Evolutionary conservation across 2,888 invertebrate genomes (phyloP).

Genomic region (Cerastis leucographa): DNA sequence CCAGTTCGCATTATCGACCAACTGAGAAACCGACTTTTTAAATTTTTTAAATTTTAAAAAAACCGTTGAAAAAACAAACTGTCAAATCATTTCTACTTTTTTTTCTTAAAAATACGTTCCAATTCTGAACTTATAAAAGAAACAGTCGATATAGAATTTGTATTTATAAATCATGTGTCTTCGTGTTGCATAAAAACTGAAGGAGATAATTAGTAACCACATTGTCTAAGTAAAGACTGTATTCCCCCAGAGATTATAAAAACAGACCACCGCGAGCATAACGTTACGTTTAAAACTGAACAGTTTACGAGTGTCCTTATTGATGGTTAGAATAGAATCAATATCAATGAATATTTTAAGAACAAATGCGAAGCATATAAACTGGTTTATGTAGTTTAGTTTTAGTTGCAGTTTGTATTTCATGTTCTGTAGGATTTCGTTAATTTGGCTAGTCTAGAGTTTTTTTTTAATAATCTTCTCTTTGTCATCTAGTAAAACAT

Average conservation of each 20-base stretch:
- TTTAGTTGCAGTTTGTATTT: not conserved
- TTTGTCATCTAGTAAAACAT: not conserved
- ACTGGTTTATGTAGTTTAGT: not conserved
- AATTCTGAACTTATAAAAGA: slow-evolving; percentile 45
- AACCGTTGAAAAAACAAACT: slow-evolving; percentile 39
- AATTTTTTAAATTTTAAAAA: too few relatives aligned
- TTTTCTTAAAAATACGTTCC: slow-evolving; percentile 32
- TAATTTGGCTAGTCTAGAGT: not conserved
- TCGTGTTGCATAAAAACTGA: slow-evolving; percentile 65
- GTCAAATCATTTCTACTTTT: slow-evolving; percentile 40
- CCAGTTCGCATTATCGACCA: slow-evolving; percentile 76
- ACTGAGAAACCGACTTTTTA: slow-evolving; percentile 57
- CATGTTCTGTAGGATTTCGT: not conserved
- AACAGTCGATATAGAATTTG: slow-evolving; percentile 6
- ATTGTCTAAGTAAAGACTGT: slow-evolving; percentile 69
- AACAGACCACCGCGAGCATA: slow-evolving; percentile 69
- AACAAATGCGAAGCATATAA: not conserved
- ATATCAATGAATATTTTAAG: slow-evolving; percentile 26
- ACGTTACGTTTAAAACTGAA: slow-evolving; percentile 57
- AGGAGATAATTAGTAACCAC: slow-evolving; percentile 65
- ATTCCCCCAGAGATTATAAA: slow-evolving; percentile 75
- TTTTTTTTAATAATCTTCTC: not conserved
- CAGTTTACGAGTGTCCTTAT: not conserved
- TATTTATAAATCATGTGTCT: slow-evolving; percentile 52
- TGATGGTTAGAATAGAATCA: slow-evolving; percentile 20